Base-by-base conservation (phyloP, 2,888 invertebrate species). In the Lordiphosa andalusiaca region DNA sequence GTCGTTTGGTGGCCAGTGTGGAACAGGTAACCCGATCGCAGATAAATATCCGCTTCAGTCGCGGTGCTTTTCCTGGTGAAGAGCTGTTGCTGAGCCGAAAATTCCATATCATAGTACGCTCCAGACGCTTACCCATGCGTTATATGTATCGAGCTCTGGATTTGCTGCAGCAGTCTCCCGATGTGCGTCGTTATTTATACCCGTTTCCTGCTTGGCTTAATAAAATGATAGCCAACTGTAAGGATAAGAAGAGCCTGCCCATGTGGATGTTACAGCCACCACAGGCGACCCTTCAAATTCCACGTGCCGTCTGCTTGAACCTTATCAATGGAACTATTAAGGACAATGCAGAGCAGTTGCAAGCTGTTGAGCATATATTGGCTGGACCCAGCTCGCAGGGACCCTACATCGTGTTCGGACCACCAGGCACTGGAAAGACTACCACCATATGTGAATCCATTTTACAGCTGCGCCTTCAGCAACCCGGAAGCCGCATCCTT, bases 391-490 rank as follows among this genome's bases (percentile, higher is more conserved):
- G 92, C 0, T 90, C 91, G n/a, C 91, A 91, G 4, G 92, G 92
- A 1, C 97, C 97, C 0, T 97, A 96, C 82, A 92, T 96, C 25
- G 91, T 97, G 46, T 97, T 94, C 90, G 97, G 97, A n/a, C 97
- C 97, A 37, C 96, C 97, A 46, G 65, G 92, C 91, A 94, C 94
- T n/a, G 94, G 94, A n/a, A 94, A 94, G 88, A 94, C 94, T 0
- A 91, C 93, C 9, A 94, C 94, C 1, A 83, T 94, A 23, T 93
- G 94, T 6, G 95, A 95, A 88, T 90, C 93, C 19, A 92, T 94
- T 51, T 88, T 92, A 63, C 95, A 95, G 88, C 90, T 94, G 75
- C 74, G 84, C 52, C 69, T 82, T 75, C 67, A 42, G 3, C 80
- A 88, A 25, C 88, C 90, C 0, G 74, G 86, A 6, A 88, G 89